phyloP scores from a whole-genome alignment of 2,888 invertebrate species.

The Aethes cnicana region DNA sequence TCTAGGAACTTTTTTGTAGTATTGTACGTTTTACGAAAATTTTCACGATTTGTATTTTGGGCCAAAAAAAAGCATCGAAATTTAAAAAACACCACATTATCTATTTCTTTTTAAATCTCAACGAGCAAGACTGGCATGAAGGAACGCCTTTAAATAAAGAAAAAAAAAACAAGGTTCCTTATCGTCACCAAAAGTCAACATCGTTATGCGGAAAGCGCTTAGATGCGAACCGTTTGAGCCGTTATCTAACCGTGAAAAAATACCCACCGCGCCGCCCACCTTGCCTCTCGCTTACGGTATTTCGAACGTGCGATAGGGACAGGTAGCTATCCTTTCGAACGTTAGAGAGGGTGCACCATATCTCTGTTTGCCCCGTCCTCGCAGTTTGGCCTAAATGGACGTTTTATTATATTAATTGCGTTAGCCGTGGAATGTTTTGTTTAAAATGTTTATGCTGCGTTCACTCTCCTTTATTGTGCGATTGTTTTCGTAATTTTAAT shows the following conservation, averaged over 20 bases:
- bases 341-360: conserved; percentile 52
- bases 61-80: no score
- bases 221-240: conserved; percentile 62
- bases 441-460: conserved; percentile 35
- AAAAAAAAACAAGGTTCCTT: conserved; percentile 34
- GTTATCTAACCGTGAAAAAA: conserved; percentile 80
- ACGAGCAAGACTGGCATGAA: not conserved
- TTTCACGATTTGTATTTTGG: no score
- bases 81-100: no score
- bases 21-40: no score
- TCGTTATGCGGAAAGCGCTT: conserved; percentile 58
- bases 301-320: conserved; percentile 69
- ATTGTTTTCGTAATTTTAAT: conserved; percentile 26
- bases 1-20: no score
- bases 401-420: conserved; percentile 66
- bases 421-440: conserved; percentile 51
- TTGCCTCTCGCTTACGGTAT: conserved; percentile 71
- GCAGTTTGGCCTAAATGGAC: conserved; percentile 61
- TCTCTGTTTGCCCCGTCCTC: conserved; percentile 49
- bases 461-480: conserved; percentile 25
- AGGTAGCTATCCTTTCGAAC: conserved; percentile 39
- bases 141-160: conserved; percentile 25
- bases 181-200: conserved; percentile 59
- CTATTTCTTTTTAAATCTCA: not conserved
- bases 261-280: conserved; percentile 64